A percentile compares a stretch with the other conserved stretches of the same genome.
Conservation (phyloP, 1,140 invertebrate genomes). For the Paraescarpia echinospica region DNA sequence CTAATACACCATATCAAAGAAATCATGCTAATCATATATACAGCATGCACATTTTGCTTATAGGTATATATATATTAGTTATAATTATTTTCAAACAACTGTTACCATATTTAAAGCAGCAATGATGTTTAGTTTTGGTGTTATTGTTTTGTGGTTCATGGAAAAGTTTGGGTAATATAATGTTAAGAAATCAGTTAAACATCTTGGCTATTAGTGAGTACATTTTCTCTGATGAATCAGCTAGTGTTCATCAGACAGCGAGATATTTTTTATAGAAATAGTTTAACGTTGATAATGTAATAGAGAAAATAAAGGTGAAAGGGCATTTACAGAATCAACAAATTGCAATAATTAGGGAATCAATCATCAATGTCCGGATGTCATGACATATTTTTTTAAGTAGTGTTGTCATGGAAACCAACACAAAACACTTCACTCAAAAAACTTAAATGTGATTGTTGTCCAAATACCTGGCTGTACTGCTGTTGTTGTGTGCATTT, state of each 20-base stretch:
- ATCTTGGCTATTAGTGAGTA: neutral
- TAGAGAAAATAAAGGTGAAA: neutral
- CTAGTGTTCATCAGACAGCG: neutral
- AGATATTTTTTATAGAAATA: neutral
- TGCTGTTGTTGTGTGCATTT: neutral
- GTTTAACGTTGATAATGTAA: neutral
- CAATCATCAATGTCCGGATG: neutral
- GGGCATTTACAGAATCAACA: neutral
- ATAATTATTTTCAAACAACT: neutral
- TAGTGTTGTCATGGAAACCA: neutral
- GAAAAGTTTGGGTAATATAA: too few species aligned
- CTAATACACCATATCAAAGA: neutral
- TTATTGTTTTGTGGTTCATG: too few species aligned
- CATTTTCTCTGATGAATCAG: neutral
- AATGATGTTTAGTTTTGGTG: too few species aligned
- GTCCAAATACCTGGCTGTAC: neutral
- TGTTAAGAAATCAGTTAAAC: too few species aligned
- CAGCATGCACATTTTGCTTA: neutral
- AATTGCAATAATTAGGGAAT: neutral
- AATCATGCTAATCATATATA: neutral
- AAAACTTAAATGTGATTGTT: neutral
- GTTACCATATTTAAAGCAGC: too few species aligned
- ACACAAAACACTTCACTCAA: neutral
- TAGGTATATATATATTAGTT: neutral
- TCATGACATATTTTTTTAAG: neutral